phyloP scores from a whole-genome alignment of 1,140 invertebrate species.

The Zaprionus ghesquierei region DNA sequence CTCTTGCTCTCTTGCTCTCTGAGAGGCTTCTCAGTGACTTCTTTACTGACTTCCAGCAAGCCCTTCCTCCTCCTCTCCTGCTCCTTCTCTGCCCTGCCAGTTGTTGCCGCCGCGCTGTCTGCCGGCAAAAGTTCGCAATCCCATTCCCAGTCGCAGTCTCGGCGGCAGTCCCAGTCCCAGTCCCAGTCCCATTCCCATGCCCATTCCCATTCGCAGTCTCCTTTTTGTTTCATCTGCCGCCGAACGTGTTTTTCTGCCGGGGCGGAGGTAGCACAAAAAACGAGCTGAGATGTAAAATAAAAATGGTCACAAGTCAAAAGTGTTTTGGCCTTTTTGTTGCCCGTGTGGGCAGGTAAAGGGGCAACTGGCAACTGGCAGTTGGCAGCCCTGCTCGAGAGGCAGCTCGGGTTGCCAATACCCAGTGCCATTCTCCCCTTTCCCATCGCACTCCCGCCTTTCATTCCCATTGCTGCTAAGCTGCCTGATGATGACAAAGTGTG shows the following conservation, averaged over 20 bases:
- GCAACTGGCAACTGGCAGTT: neutral
- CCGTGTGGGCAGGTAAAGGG: constrained; percentile 14
- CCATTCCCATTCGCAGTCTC: constrained; percentile 16
- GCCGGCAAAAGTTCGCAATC: constrained; percentile 31
- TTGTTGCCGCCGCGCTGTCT: constrained; percentile 45
- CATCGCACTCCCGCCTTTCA: neutral
- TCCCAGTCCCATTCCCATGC: neutral
- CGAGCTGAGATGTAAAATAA: constrained; percentile 47
- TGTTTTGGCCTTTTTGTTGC: constrained; percentile 49
- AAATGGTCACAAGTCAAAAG: constrained; percentile 77
- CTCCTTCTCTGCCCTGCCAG: neutral
- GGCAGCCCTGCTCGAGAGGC: neutral
- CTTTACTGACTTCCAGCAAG: neutral
- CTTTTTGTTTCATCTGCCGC: constrained; percentile 70
- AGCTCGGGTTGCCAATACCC: constrained; percentile 4
- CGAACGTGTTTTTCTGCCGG: constrained; percentile 64
- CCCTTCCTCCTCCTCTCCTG: neutral
- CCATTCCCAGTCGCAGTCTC: constrained; percentile 8
- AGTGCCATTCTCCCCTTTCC: neutral
- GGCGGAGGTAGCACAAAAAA: constrained; percentile 20
- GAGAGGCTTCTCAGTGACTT: neutral
- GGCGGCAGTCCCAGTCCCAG: neutral
- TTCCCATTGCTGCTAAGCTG: constrained; percentile 53
- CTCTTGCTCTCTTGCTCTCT: neutral
- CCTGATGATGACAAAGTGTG: constrained; percentile 77